Evolutionary conservation across 2,888 invertebrate species (phyloP).

Genomic region (Phortica magna): DNA sequence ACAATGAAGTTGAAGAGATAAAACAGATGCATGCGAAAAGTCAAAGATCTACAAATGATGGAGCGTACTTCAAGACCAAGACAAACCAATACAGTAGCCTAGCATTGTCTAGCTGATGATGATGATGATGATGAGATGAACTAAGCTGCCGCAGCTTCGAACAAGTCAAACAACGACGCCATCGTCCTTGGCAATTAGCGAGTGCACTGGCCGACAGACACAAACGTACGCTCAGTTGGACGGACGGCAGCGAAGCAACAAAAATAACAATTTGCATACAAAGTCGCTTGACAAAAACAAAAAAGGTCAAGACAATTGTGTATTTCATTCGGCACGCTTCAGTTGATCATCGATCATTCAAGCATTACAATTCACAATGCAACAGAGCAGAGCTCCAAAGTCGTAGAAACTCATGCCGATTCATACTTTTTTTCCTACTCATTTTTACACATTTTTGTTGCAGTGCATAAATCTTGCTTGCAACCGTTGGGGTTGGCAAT

Average conservation of each 20-base stretch:
- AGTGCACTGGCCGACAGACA: slow-evolving; percentile 33
- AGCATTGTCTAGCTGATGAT: background rate
- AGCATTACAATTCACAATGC: background rate
- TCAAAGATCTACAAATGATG: background rate
- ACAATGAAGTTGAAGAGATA: background rate
- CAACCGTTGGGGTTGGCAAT: background rate
- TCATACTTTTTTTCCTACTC: background rate
- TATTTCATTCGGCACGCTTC: background rate
- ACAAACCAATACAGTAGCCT: slow-evolving; percentile 5
- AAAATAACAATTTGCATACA: slow-evolving; percentile 23
- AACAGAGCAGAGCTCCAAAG: background rate
- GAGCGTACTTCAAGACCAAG: too few relatives aligned
- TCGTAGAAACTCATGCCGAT: too few relatives aligned
- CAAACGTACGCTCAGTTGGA: too few relatives aligned
- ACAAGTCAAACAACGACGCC: slow-evolving; percentile 13
- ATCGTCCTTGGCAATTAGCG: slow-evolving; percentile 37
- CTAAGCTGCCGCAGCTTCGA: background rate
- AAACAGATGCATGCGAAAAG: slow-evolving; percentile 15
- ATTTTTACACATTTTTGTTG: background rate
- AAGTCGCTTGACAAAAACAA: too few relatives aligned
- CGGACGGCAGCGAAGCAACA: slow-evolving; percentile 14
- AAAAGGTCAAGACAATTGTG: background rate
- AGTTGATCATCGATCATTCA: background rate
- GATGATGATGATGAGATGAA: background rate
- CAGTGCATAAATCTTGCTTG: background rate